Conservation (phyloP, 1,140 invertebrate genomes). For the Drosophila kohkoa region DNA sequence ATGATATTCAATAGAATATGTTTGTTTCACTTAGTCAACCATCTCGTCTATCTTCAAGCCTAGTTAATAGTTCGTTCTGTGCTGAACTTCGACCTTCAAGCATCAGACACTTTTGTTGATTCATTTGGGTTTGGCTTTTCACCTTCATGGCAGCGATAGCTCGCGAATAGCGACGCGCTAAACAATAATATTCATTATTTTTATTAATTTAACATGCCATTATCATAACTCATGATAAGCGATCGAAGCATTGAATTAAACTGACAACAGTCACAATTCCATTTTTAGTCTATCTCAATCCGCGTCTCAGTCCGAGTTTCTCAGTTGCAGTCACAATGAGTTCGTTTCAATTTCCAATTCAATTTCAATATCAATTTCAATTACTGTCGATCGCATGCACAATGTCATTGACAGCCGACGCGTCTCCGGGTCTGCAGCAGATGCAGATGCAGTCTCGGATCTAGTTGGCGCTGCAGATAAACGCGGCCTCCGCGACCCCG, state of each 20-base stretch:
- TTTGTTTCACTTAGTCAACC: too few species aligned
- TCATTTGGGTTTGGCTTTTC: conserved; percentile 35
- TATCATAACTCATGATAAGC: conserved; percentile 65
- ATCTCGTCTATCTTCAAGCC: background rate
- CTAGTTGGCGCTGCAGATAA: conserved; percentile 17
- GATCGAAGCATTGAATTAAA: conserved; percentile 40
- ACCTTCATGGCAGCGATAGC: conserved; percentile 30
- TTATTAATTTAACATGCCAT: conserved; percentile 77
- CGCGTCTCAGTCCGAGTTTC: background rate
- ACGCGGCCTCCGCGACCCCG: conserved; percentile 33
- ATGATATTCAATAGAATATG: too few species aligned
- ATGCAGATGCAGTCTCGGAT: conserved; percentile 35
- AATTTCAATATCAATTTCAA: conserved; percentile 29
- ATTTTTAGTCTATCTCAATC: conserved; percentile 15
- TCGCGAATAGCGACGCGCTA: conserved; percentile 31
- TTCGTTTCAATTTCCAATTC: conserved; percentile 43
- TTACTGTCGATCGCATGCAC: conserved; percentile 28
- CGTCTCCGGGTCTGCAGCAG: conserved; percentile 25
- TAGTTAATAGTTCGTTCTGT: conserved; percentile 2
- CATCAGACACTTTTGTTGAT: conserved; percentile 11
- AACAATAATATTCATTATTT: conserved; percentile 78
- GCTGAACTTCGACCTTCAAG: conserved; percentile 5
- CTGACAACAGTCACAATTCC: conserved; percentile 42
- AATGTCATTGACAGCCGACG: conserved; percentile 51
- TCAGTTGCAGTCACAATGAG: conserved; percentile 18